Evolutionary conservation across 2,888 invertebrate species (phyloP), one percentile per base, ranked within the genome.

Genomic region (Zonitis immaculata): DNA sequence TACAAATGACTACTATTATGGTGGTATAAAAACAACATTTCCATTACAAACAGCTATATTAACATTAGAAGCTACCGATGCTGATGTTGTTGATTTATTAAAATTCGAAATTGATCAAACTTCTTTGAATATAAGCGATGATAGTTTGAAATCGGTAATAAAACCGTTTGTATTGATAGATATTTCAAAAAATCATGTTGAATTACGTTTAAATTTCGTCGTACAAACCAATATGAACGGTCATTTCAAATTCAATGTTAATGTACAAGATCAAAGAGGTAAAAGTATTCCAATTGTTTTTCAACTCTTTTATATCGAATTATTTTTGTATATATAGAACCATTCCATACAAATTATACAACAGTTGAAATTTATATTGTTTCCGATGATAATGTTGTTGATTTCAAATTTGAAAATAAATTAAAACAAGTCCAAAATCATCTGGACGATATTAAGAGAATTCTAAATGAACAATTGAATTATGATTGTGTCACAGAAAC

Each of bases 401-500:
- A 73, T 57, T 83, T 85, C 67, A 73, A 71, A 26, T 85, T 85
- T 65, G 69, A 75, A 47, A 84, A 85, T 63, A 70, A 73, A 0
- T 58, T 79, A 16, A 70, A 76, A 0, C 65, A 75, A 42, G 71
- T 83, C 69, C 76, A 57, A 58, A 67, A 2, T 63, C 77, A 56
- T 71, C 66, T 57, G 69, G 69, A 46, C 77, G 78, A 58, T 62
- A 78, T 85, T 47, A 78, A 77, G 16, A 64, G 76, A 14, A 78
- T 80, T 7, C 80, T 86, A 60, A 71, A 77, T 20, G 61, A 70
- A 1, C 75, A 76, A 3, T 81, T 83, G 70, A 65, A 66, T 22
- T 80, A 81, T 75, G 76, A 73, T 35, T 85, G 85, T 68, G 81
- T 82, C 70, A 78, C 83, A 54, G 84, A 85, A 71, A 77, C 79